phyloP scores from a whole-genome alignment of 2,888 invertebrate species.

The Oscheius sp. region DNA sequence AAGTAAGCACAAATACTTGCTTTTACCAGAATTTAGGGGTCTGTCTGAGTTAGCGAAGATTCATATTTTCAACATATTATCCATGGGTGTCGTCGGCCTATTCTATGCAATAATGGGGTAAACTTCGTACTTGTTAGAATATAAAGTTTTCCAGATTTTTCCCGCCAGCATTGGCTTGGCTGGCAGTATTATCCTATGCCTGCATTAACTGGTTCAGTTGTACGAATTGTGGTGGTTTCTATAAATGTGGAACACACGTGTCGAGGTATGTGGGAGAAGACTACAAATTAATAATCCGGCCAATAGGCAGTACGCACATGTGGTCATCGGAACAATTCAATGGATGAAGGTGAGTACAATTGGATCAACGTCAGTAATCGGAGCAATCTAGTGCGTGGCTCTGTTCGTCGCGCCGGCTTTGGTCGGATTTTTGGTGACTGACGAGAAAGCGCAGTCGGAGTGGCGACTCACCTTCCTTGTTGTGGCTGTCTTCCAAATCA shows the following conservation, averaged over 20 bases:
- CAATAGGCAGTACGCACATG: conserved; percentile 58
- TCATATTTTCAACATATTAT: conserved; percentile 23
- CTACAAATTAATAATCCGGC: conserved; percentile 29
- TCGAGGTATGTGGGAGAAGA: conserved; percentile 45
- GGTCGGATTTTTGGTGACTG: conserved; percentile 57
- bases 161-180: not conserved
- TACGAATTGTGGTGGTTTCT: conserved; percentile 69
- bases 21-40: conserved; percentile 38
- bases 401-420: conserved; percentile 65
- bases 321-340: conserved; percentile 65
- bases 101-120: conserved; percentile 23
- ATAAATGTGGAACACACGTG: conserved; percentile 67
- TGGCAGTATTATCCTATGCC: conserved; percentile 52
- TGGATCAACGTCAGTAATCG: too few relatives aligned
- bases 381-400: conserved; percentile 50
- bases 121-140: not conserved
- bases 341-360: conserved; percentile 54
- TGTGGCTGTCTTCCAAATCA: conserved; percentile 14
- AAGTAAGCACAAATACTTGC: conserved; percentile 35
- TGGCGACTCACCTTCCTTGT: conserved; percentile 47
- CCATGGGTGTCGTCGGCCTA: conserved; percentile 26
- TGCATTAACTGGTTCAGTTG: conserved; percentile 62
- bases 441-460: conserved; percentile 50
- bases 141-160: conserved; percentile 9
- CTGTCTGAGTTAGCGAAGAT: conserved; percentile 42